Base-by-base conservation (phyloP, 2,113 vertebrate species). In the Glaucidium brasilianum region DNA sequence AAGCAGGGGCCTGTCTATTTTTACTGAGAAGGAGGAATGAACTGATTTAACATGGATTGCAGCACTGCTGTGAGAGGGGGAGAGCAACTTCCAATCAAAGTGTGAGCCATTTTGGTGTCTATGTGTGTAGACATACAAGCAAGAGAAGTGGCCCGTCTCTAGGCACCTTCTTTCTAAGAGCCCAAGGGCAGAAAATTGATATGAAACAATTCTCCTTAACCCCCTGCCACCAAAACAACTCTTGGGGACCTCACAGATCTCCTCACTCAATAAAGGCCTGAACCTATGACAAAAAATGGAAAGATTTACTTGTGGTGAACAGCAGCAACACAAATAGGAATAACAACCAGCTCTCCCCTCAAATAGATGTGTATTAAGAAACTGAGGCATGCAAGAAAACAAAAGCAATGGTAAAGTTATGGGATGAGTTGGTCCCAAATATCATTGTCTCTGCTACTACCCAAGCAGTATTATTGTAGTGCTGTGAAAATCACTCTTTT, bases 151-250 rank as follows among this genome's bases (percentile, higher is more conserved):
- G 71, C 43, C 56, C 21, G 69, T 85, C 69, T 96, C 85, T 93
- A 90, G 79, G 37, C 94, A 94, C 86, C 92, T 96, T 94, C 92
- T 97, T 97, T 96, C 85, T 91, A 67, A 93, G 71, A 95, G 71
- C 76, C 82, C 66, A 82, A 71, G 86, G 83, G 95, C 96, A 95
- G 97, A 94, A 97, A 98, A 98, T 97, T 96, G 95, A 96, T 97
- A 77, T 91, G 95, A 97, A 94, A 91, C 59, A 78, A 93, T 95
- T 93, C 85, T 91, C 94, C 89, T 94, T 93, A 96, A 94, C 95
- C 53, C 53, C 58, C 86, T 90, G 56, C 92, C 90, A 95, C 88
- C 92, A 96, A 95, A 96, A 97, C 92, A 85, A 69, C 69, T 91
- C 85, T 82, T 89, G 82, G 85, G 91, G 86, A 84, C 82, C 91